Evolutionary conservation across 2,888 invertebrate genomes (phyloP), one percentile per base, ranked within the genome.

Genomic region (Sphinx pinastri): DNA sequence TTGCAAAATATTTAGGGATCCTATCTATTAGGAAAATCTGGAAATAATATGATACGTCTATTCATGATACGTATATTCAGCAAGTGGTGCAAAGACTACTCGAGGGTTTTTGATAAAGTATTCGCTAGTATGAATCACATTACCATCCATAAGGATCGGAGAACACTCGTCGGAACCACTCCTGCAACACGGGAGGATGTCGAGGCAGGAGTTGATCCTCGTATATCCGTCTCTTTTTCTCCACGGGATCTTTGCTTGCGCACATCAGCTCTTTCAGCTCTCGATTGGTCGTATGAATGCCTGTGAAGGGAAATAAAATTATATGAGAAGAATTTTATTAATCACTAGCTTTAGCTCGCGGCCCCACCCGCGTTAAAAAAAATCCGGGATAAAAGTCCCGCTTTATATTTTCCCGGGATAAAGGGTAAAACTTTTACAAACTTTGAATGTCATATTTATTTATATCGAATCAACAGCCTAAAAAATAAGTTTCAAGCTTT

Each of bases 91-190:
- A 0, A 38, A 38, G 25, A 5, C 4, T 3, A 38, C 38, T 38
- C 6, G 5, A 7, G 7, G 5, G 38, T 38, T 38, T 38, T 38
- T 38, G 38, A 38, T 38, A 38, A 25, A 25, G 38, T 38, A 7
- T 38, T 38, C 38, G 38, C 38, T 38, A 38, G 6, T 38, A 38
- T 38, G 8, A 38, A 38, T 38, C 38, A 38, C 38, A 38, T 38
- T 87, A 97, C 97, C 97, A 98, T 78, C 96, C 96, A 76, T 97
- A 97, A 0, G 99, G 98, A 84, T 99, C 98, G 0, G 97, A 96
- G 88, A 99, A 99, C 0, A 96, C 97, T 70, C 96, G 95, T 45
- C 97, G 94, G 86, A 99, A 99, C 99, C 99, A 99, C 84, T 98
- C 97, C 16, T 97, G 96, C 82, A 99, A 97, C 13, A 99, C 96